Evolutionary conservation across 1,140 invertebrate genomes (phyloP).

Genomic region (Bombus confusus): DNA sequence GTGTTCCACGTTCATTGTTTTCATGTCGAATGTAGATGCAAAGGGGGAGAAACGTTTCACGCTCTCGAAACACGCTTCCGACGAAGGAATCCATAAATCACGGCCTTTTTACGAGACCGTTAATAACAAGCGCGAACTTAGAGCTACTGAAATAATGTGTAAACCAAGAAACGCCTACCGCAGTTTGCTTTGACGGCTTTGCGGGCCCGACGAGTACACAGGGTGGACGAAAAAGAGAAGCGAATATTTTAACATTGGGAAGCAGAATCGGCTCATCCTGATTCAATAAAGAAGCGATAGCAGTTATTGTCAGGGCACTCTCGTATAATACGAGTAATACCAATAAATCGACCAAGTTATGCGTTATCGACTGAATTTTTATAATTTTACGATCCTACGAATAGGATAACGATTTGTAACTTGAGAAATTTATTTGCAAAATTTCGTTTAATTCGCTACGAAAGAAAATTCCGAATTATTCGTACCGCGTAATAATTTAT

Average conservation of each 20-base stretch:
- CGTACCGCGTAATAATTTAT: too few species aligned
- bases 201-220: background rate
- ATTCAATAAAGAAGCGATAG: background rate
- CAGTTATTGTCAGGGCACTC: background rate
- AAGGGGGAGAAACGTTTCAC: background rate
- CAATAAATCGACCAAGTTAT: too few species aligned
- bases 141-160: background rate
- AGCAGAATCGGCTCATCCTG: background rate
- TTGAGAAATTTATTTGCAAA: too few species aligned
- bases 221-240: background rate
- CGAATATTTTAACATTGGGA: background rate
- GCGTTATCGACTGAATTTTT: too few species aligned
- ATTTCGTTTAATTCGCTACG: too few species aligned
- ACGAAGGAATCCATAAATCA: constrained; percentile 35
- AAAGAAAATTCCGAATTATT: too few species aligned
- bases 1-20: constrained; percentile 5
- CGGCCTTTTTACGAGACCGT: constrained; percentile 26
- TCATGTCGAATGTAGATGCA: background rate
- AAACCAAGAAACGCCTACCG: background rate
- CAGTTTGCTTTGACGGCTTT: background rate
- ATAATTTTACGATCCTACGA: too few species aligned
- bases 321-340: too few species aligned
- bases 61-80: constrained; percentile 21
- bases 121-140: constrained; percentile 10
- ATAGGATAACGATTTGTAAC: too few species aligned